Conservation (phyloP, 1,140 invertebrate genomes). For the Heliconius himera region DNA sequence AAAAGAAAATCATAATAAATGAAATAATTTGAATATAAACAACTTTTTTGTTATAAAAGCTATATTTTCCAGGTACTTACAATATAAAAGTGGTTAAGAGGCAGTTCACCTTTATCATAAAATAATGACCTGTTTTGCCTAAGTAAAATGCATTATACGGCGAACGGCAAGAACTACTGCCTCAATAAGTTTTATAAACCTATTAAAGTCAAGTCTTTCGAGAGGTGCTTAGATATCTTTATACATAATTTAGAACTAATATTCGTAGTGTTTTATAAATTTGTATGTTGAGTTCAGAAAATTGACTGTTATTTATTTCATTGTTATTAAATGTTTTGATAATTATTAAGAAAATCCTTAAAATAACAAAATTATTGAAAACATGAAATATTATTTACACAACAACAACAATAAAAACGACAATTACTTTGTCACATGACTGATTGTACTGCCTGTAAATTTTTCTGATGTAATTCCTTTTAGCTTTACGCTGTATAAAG, state of each 20-base stretch:
- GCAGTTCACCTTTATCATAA: constrained; percentile 4
- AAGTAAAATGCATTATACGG: constrained; percentile 9
- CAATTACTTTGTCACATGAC: no score
- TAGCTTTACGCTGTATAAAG: no score
- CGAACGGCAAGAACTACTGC: constrained; percentile 9
- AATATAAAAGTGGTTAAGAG: background rate
- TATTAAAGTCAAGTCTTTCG: constrained; percentile 5
- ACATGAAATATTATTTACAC: no score
- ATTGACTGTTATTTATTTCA: background rate
- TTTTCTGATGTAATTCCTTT: no score
- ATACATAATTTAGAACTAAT: constrained; percentile 2
- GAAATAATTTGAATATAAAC: no score
- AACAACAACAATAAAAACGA: no score
- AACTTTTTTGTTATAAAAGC: background rate
- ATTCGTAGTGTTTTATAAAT: background rate
- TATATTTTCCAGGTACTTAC: background rate
- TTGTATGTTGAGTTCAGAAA: background rate
- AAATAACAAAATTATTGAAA: no score
- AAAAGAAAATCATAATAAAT: no score
- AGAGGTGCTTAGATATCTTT: background rate
- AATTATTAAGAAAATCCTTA: no score
- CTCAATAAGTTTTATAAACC: constrained; percentile 4
- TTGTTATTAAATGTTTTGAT: no score
- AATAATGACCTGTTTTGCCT: constrained; percentile 12
- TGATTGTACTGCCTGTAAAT: no score